A percentile compares a stretch with the other conserved stretches of the same genome.
These are phyloP conservation scores for Xiphorhynchus erythropygius DNA, from an alignment of 2,797 vertebrate species.

Conservation along the genomic window DNA sequence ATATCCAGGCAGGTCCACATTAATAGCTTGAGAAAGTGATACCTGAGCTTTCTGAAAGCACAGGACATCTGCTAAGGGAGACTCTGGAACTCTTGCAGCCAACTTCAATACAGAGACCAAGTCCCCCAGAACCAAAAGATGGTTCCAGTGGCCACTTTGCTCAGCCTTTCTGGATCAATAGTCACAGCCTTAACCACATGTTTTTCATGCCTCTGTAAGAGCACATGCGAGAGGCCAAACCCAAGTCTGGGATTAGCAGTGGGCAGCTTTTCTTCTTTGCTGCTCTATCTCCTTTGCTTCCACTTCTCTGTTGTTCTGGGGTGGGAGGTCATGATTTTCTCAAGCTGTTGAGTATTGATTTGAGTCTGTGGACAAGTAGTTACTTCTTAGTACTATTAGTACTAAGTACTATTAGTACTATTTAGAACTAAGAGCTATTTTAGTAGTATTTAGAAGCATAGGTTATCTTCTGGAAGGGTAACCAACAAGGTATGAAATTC, in stretches of 20 bases:
- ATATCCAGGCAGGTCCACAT: background rate
- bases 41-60: background rate
- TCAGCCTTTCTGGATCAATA: background rate
- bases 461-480: background rate
- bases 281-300: background rate
- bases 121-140: background rate
- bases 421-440: background rate
- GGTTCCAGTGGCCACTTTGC: background rate
- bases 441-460: background rate
- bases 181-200: accelerated
- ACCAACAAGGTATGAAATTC: background rate
- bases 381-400: background rate
- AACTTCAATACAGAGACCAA: background rate
- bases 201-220: background rate
- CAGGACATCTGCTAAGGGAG: background rate
- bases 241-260: background rate
- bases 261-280: background rate
- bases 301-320: background rate
- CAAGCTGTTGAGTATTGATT: background rate
- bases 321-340: background rate
- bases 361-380: background rate
- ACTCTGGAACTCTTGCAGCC: background rate
- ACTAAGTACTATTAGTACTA: background rate
- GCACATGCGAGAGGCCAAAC: background rate
- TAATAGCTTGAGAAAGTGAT: background rate